Conservation (phyloP, 2,797 vertebrate species). For the Strix occidentalis region DNA sequence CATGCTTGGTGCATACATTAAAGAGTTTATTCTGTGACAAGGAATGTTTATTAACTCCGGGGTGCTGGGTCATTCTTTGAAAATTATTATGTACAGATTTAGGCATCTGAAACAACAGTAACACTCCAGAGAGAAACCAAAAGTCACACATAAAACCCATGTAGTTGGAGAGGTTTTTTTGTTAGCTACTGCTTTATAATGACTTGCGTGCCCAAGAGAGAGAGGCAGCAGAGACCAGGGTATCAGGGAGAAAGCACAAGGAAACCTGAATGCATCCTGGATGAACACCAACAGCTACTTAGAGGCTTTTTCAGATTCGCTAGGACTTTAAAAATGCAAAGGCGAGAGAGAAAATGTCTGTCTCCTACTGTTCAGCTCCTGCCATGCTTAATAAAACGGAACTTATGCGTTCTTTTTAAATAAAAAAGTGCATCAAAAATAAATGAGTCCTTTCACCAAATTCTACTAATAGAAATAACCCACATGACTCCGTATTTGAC, state of each 20-base stretch:
- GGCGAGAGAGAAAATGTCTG: neutral
- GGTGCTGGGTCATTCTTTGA: neutral
- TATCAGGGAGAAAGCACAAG: neutral
- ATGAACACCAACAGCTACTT: neutral
- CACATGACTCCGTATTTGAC: neutral
- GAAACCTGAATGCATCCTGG: neutral
- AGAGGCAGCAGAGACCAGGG: neutral
- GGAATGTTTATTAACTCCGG: neutral
- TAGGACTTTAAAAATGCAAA: neutral
- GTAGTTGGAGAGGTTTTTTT: neutral
- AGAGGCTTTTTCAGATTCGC: neutral
- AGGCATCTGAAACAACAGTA: neutral
- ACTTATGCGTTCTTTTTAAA: neutral
- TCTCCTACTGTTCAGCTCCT: conserved; percentile 1
- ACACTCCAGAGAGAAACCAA: neutral
- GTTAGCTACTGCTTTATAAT: neutral
- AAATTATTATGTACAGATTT: neutral
- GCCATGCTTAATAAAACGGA: conserved; percentile 7
- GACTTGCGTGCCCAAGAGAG: neutral
- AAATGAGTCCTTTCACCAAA: neutral
- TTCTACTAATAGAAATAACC: neutral
- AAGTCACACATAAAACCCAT: neutral
- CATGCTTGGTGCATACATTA: neutral
- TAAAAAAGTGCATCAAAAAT: conserved; percentile 1
- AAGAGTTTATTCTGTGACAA: neutral